Evolutionary conservation across 2,113 vertebrate species (phyloP), one percentile per base, ranked within the genome.

Genomic region (Hydrolagus affinis): DNA sequence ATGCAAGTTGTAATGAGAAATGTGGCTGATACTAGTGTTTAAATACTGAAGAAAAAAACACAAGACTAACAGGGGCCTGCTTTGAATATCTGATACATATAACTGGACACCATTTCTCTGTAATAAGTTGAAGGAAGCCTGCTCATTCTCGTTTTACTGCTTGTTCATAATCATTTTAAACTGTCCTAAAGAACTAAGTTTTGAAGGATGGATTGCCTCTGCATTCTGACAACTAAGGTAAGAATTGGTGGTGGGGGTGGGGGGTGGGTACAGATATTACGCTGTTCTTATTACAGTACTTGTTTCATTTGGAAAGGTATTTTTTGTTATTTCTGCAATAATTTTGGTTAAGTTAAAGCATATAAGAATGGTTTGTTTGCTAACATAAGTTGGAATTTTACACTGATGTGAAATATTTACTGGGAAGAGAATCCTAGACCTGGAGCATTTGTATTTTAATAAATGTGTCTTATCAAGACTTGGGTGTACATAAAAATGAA

Each of bases 221-320:
- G 97, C 92, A 97, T 98, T 94, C 95, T 98, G 91, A 98, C 96
- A 89, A 98, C 96, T 88, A 98, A 98, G 96, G 96, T 98, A 98
- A 96, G 96, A 91, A 11, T 74, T 19, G 72, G 15, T 17, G 72
- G 69, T 70, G 69, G 25, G n/a, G n/a, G n/a, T n/a, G 28, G 30
- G 32, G 70, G 11, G 70, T 12, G 44, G 44, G 44, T 44, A 30
- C 14, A 74, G 32, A 74, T 74, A 14, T 74, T 30, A 44, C 32
- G 72, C 72, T 74, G 30, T 71, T 71, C 30, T 74, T 8, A 17
- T 44, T 44, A n/a, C n/a, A n/a, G n/a, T n/a, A 17, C 72, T 17
- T 74, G 70, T n/a, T 71, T 23, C 70, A 71, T 32, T 44, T 74
- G 28, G 30, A 74, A 28, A 72, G 23, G 11, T 72, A 28, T 28